Conservation (phyloP, 2,797 vertebrate species). For the Neosalanx taihuensis region DNA sequence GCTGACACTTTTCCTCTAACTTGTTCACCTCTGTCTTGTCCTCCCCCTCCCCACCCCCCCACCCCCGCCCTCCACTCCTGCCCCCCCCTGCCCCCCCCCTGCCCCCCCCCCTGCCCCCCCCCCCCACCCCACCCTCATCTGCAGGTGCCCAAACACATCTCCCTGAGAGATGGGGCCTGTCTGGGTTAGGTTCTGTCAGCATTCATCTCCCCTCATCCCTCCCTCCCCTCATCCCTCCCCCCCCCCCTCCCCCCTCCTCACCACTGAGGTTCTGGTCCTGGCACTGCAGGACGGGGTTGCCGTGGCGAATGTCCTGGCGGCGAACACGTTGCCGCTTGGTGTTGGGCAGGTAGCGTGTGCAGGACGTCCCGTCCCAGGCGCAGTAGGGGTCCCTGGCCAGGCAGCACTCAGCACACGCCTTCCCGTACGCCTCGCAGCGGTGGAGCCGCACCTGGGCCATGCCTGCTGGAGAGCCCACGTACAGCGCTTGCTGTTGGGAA, state of each 20-base stretch:
- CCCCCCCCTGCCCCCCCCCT: not conserved
- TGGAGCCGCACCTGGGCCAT: constrained; percentile 86
- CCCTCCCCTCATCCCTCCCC: not conserved
- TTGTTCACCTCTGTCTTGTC: not conserved
- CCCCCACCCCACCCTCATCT: not conserved
- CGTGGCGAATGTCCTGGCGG: constrained; percentile 80
- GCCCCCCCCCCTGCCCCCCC: not conserved
- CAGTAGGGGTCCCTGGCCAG: constrained; percentile 92
- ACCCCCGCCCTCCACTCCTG: not conserved
- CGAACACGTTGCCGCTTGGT: constrained; percentile 82
- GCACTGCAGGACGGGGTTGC: constrained; percentile 86
- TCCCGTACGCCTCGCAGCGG: constrained; percentile 86
- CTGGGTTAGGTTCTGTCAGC: not conserved
- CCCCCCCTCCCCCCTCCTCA: constrained; percentile 52
- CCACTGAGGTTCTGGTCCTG: constrained; percentile 83
- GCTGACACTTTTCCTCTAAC: not conserved
- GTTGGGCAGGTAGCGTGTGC: constrained; percentile 89
- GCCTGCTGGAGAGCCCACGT: constrained; percentile 79
- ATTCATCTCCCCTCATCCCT: not conserved
- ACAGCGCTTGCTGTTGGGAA: constrained; percentile 81
- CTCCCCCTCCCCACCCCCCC: not conserved
- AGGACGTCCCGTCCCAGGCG: constrained; percentile 88
- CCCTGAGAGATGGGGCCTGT: not conserved
- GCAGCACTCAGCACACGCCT: constrained; percentile 90
- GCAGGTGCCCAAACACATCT: not conserved